Evolutionary conservation across 92 coral and sea anemone genomes (phyloP), one percentile per base, ranked within the genome.

Genomic region (Epizoanthus fatuus): DNA sequence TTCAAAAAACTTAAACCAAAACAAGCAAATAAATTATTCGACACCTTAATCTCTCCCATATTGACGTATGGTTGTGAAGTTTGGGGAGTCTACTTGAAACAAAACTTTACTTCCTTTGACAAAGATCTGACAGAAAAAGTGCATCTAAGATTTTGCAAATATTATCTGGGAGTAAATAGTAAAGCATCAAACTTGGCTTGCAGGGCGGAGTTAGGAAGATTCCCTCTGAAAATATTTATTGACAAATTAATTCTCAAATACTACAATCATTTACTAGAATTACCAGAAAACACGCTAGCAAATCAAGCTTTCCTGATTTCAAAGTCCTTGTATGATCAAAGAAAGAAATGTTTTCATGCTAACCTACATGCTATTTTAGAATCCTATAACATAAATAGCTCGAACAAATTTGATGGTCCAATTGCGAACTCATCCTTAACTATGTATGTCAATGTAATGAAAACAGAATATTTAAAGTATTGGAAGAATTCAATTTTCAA

Each of bases 131-230:
- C 25, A 35, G 88, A 89, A 76, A 89, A 75, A 74, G 64, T 83
- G n/a, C 92, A 88, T 70, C 62, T 88, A 38, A 55, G 79, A 52
- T 88, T 88, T 56, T 89, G 88, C 38, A 89, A 83, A 68, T 74
- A 44, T 12, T 86, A 63, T 68, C 55, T 83, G 19, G 88, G 92
- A 1, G 85, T 89, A 14, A 75, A 69, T 69, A 89, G 87, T 16
- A 89, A 89, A 79, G 80, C 92, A 12, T 64, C 88, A 32, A 73
- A 84, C 16, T 62, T 84, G 58, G 88, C 88, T 37, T 39, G 88
- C 39, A 83, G 81, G 75, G 67, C 86, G 10, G 92, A 88, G 83
- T n/a, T 88, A 15, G 88, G 92, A 22, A 74, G 85, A 74, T 64
- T 82, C 14, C 88, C 87, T 16, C 53, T 88, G 52, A 72, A 72